Conservation (phyloP, 2,888 invertebrate species). For the Pomacea canaliculata region DNA sequence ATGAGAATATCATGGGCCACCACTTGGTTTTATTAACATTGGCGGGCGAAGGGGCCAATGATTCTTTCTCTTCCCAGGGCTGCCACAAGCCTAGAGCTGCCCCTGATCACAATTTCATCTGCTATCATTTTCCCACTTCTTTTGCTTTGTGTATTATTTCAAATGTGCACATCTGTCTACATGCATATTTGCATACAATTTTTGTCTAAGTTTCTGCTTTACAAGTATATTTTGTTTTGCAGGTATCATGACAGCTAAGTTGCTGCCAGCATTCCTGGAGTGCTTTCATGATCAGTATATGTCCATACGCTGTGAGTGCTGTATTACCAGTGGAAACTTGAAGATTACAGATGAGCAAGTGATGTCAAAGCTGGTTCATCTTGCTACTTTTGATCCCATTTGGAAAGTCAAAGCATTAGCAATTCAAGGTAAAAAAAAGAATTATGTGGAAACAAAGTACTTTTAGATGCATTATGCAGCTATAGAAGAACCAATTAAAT, state of each 20-base stretch:
- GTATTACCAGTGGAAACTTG: conserved; percentile 65
- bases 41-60: too few relatives aligned
- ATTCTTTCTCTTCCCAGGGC: too few relatives aligned
- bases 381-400: conserved; percentile 67
- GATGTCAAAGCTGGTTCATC: conserved; percentile 58
- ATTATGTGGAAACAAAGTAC: neutral
- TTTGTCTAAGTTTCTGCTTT: neutral
- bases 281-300: conserved; percentile 68
- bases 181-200: neutral
- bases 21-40: too few relatives aligned
- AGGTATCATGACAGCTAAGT: conserved; percentile 70
- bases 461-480: neutral
- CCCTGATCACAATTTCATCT: too few relatives aligned
- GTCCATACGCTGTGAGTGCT: conserved; percentile 66
- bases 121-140: too few relatives aligned
- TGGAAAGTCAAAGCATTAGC: conserved; percentile 70
- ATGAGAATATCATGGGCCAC: too few relatives aligned
- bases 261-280: conserved; percentile 65
- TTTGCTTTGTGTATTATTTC: too few relatives aligned
- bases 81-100: too few relatives aligned
- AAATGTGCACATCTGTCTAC: too few relatives aligned
- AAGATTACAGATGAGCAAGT: conserved; percentile 62
- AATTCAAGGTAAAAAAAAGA: conserved; percentile 62
- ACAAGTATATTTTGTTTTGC: conserved; percentile 25
- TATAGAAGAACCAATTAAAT: too few relatives aligned